Percentiles rank a stretch among this genome's conserved stretches.
Conservation (phyloP, 2,113 vertebrate genomes). For the Camarhynchus parvulus region DNA sequence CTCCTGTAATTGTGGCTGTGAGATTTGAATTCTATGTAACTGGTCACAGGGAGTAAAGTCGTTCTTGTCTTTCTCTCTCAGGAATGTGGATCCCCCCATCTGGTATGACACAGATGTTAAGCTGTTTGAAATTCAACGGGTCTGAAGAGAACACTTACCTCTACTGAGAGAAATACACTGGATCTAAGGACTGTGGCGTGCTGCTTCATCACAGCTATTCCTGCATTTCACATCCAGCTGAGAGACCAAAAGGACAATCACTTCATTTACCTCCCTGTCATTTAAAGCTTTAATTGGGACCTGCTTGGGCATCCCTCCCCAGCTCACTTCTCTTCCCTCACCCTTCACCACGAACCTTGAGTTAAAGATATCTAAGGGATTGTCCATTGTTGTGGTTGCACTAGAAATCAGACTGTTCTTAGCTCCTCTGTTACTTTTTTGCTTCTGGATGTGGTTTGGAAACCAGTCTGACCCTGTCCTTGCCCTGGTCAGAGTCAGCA, state of each 20-base stretch:
- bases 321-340: constrained; percentile 16
- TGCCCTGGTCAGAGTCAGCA: constrained; percentile 4
- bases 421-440: constrained; percentile 39
- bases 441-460: constrained; percentile 45
- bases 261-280: constrained; percentile 59
- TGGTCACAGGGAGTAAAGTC: background rate
- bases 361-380: constrained; percentile 30
- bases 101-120: constrained; percentile 99
- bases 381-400: constrained; percentile 45
- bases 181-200: constrained; percentile 59
- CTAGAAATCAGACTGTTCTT: constrained; percentile 52
- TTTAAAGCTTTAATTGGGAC: constrained; percentile 67
- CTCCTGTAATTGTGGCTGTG: background rate
- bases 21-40: background rate
- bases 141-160: constrained; percentile 78
- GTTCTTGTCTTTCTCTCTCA: constrained; percentile 64
- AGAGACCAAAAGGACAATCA: constrained; percentile 72
- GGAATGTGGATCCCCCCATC: constrained; percentile 96
- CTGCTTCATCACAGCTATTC: constrained; percentile 66
- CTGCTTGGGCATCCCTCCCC: constrained; percentile 30
- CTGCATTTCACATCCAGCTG: constrained; percentile 67
- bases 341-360: constrained; percentile 1
- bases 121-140: constrained; percentile 97
- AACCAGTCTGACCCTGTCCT: constrained; percentile 9
- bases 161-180: constrained; percentile 53